Evolutionary conservation across 2,888 invertebrate genomes (phyloP).

Genomic region (Apotomis betuletana): DNA sequence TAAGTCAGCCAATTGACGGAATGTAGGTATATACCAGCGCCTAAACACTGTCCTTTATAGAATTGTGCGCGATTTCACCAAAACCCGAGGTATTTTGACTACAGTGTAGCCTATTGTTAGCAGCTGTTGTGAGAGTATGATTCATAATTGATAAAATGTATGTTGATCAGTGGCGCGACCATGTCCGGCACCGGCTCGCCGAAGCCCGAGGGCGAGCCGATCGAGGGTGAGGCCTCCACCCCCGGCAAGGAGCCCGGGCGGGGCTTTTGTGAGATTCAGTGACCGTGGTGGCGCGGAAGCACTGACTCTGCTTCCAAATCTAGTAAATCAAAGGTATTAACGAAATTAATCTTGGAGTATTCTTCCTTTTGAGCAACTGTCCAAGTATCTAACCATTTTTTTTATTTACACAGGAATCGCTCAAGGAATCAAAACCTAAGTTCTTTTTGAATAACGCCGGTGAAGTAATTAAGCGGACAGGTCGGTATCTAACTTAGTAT

Average conservation of each 20-base stretch:
- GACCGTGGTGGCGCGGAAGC: conserved; percentile 84
- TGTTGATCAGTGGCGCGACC: conserved; percentile 59
- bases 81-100: no score
- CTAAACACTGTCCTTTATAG: no score
- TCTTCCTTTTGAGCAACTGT: no score
- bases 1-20: no score
- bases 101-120: no score
- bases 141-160: no score
- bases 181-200: conserved; percentile 68
- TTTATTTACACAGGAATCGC: conserved; percentile 68
- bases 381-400: neutral
- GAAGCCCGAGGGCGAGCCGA: conserved; percentile 67
- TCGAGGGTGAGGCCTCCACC: conserved; percentile 67
- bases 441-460: conserved; percentile 81
- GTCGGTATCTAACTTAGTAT: conserved; percentile 51
- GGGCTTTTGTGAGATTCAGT: conserved; percentile 84
- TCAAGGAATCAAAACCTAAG: conserved; percentile 76
- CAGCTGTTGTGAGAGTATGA: no score
- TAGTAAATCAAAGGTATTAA: conserved; percentile 76
- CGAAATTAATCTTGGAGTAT: neutral
- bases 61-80: no score
- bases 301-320: conserved; percentile 82
- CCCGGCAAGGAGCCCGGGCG: conserved; percentile 80
- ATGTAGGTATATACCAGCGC: no score
- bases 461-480: conserved; percentile 78